phyloP scores from a whole-genome alignment of 2,113 vertebrate species.

The Nothobranchius kuhntae region DNA sequence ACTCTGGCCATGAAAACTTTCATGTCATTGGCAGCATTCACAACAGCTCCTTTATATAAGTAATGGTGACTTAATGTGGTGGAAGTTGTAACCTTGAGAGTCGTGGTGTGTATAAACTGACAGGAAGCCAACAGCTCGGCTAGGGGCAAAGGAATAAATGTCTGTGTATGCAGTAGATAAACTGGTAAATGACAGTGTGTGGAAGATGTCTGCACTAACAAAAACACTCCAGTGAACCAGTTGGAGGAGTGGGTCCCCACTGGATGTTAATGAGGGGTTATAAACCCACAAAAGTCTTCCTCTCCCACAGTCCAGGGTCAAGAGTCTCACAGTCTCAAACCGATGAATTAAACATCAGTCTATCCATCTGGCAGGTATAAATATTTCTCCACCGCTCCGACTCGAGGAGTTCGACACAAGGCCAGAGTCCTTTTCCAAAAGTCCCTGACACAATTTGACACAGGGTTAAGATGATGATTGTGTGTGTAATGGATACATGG shows the following conservation, averaged over 20 bases:
- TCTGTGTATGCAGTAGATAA: slow-evolving; percentile 7
- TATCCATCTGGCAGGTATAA: slow-evolving; percentile 70
- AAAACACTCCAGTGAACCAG: slow-evolving; percentile 26
- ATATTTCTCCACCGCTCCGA: slow-evolving; percentile 74
- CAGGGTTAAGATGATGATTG: slow-evolving; percentile 51
- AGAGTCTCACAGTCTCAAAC: slow-evolving; percentile 56
- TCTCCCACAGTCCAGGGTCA: slow-evolving; percentile 62
- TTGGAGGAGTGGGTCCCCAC: slow-evolving; percentile 40
- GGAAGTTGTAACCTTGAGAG: slow-evolving; percentile 27
- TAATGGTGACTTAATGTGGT: slow-evolving; percentile 40
- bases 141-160: slow-evolving; percentile 37
- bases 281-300: slow-evolving; percentile 53
- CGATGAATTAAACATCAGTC: slow-evolving; percentile 77
- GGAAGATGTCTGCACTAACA: slow-evolving; percentile 21
- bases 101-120: slow-evolving; percentile 25
- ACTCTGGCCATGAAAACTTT: slow-evolving; percentile 26
- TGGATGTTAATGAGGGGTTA: slow-evolving; percentile 72
- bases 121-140: slow-evolving; percentile 26
- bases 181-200: slow-evolving; percentile 16
- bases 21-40: slow-evolving; percentile 17
- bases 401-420: slow-evolving; percentile 57
- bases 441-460: slow-evolving; percentile 65
- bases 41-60: slow-evolving; percentile 15
- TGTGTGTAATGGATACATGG: slow-evolving; percentile 58
- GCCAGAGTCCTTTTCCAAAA: slow-evolving; percentile 56